phyloP scores from a whole-genome alignment of 2,888 invertebrate genomes.

The Lordiphosa andalusiaca region DNA sequence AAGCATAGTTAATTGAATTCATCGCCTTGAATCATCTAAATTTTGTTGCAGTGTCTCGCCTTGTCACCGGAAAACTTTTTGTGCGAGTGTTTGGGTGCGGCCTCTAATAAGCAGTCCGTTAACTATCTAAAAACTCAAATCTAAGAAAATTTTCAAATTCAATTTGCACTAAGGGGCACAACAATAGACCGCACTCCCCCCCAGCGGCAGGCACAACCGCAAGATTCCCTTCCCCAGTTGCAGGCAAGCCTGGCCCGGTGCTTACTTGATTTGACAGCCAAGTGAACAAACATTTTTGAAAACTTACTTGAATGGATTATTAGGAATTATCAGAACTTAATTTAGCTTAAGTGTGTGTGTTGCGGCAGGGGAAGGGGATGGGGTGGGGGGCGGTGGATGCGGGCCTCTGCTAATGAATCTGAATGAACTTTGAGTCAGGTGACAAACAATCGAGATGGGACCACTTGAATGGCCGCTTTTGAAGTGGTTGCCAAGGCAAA shows the following conservation, averaged over 20 bases:
- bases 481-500: constrained; percentile 57
- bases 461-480: constrained; percentile 62
- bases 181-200: constrained; percentile 38
- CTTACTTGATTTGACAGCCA: constrained; percentile 46
- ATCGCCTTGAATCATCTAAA: too few relatives aligned
- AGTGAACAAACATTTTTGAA: constrained; percentile 68
- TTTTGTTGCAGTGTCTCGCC: constrained; percentile 28
- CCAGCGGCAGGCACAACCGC: neutral
- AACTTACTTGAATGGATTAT: constrained; percentile 76
- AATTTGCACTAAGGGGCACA: constrained; percentile 60
- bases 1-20: too few relatives aligned
- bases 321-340: constrained; percentile 77
- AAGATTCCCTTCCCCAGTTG: constrained; percentile 3
- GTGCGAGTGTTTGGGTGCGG: constrained; percentile 24
- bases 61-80: constrained; percentile 47
- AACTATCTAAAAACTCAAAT: constrained; percentile 55
- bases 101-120: constrained; percentile 44
- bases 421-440: constrained; percentile 44
- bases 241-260: neutral
- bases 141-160: constrained; percentile 66
- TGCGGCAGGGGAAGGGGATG: constrained; percentile 7
- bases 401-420: constrained; percentile 37
- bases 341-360: constrained; percentile 61
- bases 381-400: constrained; percentile 44
- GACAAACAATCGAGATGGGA: constrained; percentile 53